These are phyloP conservation scores for Pipra filicauda DNA, from an alignment of 2,113 vertebrate genomes.

Conservation along the genomic window DNA sequence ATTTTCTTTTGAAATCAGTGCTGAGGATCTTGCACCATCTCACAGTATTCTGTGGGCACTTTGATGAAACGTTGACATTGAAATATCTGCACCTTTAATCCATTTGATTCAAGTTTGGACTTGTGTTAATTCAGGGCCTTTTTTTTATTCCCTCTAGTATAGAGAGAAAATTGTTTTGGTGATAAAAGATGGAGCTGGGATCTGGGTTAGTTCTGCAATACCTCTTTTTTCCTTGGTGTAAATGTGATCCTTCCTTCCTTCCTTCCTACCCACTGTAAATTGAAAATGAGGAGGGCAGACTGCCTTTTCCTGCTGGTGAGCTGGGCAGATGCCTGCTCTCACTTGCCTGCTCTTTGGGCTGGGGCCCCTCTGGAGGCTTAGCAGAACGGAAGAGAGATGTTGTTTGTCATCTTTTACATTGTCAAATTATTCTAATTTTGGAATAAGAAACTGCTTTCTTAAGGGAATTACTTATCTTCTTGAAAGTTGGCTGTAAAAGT, in stretches of 20 bases:
- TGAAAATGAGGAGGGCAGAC: background rate
- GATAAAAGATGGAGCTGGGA: background rate
- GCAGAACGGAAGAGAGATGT: background rate
- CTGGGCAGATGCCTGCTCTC: background rate
- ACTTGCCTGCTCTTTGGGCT: background rate
- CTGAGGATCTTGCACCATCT: background rate
- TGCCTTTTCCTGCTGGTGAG: background rate
- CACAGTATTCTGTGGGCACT: background rate
- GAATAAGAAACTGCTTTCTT: conserved; percentile 45
- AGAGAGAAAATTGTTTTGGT: background rate
- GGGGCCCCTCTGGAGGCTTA: background rate
- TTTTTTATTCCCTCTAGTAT: background rate
- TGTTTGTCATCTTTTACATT: conserved; percentile 28
- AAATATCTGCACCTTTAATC: background rate
- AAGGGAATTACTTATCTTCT: conserved; percentile 43
- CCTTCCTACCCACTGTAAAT: background rate
- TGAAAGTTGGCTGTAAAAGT: conserved; percentile 44
- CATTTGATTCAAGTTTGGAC: background rate
- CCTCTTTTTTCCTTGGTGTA: background rate
- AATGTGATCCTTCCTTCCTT: background rate
- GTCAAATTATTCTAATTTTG: conserved; percentile 32
- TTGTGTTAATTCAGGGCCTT: background rate
- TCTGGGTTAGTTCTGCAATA: background rate
- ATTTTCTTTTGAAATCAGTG: background rate
- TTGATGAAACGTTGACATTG: background rate